Evolutionary conservation across 2,888 invertebrate genomes (phyloP).

Genomic region (Ommatoiulus sabulosus): DNA sequence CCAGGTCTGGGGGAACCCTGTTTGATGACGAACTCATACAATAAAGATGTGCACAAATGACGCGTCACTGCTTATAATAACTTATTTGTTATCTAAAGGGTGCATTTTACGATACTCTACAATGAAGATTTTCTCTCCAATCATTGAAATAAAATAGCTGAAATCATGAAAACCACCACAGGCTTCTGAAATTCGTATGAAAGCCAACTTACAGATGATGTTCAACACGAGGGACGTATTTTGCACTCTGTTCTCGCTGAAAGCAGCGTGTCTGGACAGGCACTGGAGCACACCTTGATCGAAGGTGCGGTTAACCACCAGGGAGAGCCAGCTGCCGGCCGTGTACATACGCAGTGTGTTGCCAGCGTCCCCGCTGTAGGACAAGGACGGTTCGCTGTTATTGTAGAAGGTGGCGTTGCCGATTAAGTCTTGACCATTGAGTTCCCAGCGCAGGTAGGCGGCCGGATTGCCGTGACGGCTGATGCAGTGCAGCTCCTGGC

Average conservation of each 20-base stretch:
- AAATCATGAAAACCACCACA: too few species aligned
- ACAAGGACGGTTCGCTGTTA: constrained; percentile 51
- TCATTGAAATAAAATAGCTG: too few species aligned
- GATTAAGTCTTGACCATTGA: constrained; percentile 45
- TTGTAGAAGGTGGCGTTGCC: constrained; percentile 53
- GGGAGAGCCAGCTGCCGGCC: constrained; percentile 54
- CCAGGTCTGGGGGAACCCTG: too few species aligned
- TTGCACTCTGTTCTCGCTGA: background rate
- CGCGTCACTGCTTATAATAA: too few species aligned
- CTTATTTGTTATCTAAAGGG: too few species aligned
- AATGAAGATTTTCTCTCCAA: too few species aligned
- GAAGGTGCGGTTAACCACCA: constrained; percentile 47
- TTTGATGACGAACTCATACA: too few species aligned
- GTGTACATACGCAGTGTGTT: constrained; percentile 9
- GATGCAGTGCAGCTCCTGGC: constrained; percentile 50
- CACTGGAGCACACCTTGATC: constrained; percentile 23
- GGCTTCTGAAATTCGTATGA: background rate
- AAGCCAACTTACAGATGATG: constrained; percentile 55
- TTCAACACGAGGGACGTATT: constrained; percentile 23
- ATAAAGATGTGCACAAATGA: too few species aligned
- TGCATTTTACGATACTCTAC: too few species aligned
- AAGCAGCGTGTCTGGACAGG: constrained; percentile 35
- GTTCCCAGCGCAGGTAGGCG: constrained; percentile 44
- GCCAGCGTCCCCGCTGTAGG: background rate
- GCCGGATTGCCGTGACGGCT: constrained; percentile 56